A percentile compares a stretch with the other conserved stretches of the same genome.
These are phyloP conservation scores for Stegodyphus mimosarum DNA, from an alignment of 1,140 invertebrate species.

Conservation along the genomic window DNA sequence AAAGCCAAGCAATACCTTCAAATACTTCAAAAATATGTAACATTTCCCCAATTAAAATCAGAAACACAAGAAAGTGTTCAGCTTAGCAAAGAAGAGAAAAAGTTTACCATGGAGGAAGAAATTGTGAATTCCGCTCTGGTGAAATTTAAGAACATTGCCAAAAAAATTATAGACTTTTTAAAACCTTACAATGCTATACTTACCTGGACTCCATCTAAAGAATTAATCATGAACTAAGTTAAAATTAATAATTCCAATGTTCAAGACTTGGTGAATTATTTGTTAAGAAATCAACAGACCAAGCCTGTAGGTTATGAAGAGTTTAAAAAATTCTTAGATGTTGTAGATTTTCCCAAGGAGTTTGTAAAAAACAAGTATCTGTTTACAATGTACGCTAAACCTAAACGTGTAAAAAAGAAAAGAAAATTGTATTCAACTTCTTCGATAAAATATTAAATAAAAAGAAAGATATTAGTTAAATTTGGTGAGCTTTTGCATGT, in stretches of 20 bases:
- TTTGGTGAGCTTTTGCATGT: no score
- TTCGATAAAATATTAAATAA: no score
- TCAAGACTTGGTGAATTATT: neutral
- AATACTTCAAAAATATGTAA: constrained; percentile 20
- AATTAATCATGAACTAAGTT: neutral
- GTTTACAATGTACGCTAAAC: no score
- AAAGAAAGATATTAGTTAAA: no score
- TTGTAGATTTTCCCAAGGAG: no score
- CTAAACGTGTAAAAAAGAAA: neutral
- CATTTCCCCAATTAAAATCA: neutral
- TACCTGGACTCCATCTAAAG: neutral
- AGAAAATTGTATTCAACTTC: no score
- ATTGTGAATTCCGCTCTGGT: neutral
- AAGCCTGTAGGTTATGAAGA: neutral
- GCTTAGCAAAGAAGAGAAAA: neutral
- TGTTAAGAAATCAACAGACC: neutral
- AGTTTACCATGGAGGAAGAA: neutral
- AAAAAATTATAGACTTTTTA: neutral
- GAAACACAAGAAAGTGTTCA: neutral
- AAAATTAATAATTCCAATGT: neutral
- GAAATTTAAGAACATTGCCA: neutral
- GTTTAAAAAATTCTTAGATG: no score
- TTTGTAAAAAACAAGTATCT: no score
- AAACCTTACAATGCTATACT: neutral
- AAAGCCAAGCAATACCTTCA: neutral